Conservation (phyloP, 2,888 invertebrate genomes). For the Callyntrura sp. region DNA sequence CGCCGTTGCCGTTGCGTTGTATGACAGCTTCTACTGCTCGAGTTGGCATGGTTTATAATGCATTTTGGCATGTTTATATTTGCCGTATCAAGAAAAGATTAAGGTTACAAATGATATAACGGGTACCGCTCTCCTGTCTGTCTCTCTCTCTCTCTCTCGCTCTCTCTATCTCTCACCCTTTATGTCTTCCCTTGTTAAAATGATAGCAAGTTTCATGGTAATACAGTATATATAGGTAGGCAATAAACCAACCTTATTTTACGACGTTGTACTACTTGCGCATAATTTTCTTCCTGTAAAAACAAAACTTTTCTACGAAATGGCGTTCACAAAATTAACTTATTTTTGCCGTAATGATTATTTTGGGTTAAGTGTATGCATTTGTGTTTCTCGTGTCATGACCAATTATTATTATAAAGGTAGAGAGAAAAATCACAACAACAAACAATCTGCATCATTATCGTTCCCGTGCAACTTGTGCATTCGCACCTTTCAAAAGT, state of each 20-base stretch:
- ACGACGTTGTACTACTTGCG: neutral
- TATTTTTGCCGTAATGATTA: neutral
- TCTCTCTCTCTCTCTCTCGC: too few relatives aligned
- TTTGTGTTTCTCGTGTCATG: conserved; percentile 20
- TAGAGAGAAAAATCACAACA: neutral
- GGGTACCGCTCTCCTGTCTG: neutral
- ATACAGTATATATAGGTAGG: too few relatives aligned
- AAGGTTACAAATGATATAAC: conserved; percentile 7
- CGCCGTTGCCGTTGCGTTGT: neutral
- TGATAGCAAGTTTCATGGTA: too few relatives aligned
- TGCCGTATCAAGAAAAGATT: neutral
- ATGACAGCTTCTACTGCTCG: conserved; percentile 18
- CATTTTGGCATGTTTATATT: conserved; percentile 13
- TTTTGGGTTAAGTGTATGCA: conserved; percentile 51
- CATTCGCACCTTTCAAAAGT: conserved; percentile 18
- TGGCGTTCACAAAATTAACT: neutral
- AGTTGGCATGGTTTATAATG: conserved; percentile 32
- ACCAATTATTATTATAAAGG: neutral
- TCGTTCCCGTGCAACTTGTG: neutral
- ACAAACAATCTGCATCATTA: neutral
- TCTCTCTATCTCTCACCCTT: too few relatives aligned
- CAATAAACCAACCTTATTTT: too few relatives aligned
- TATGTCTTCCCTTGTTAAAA: too few relatives aligned
- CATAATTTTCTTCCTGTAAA: conserved; percentile 28
- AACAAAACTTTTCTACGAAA: conserved; percentile 3